Percentiles rank a stretch among this genome's conserved stretches.
Evolutionary conservation across 2,113 vertebrate genomes (phyloP).

Genomic region (Rhinopithecus roxellana): DNA sequence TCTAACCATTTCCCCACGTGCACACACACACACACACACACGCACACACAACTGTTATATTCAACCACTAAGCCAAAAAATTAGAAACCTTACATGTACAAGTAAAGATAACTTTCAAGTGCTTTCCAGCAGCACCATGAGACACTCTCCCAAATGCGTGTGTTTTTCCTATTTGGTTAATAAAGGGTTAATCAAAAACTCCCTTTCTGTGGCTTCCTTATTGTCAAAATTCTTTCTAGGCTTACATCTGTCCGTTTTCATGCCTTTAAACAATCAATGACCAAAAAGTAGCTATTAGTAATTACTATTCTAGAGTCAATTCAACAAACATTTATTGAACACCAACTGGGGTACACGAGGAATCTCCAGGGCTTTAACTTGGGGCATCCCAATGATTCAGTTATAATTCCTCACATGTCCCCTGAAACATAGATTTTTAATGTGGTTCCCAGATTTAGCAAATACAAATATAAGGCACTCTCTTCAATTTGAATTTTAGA

Average conservation of each 20-base stretch:
- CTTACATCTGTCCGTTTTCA: slow-evolving; percentile 38
- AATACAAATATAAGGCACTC: slow-evolving; percentile 1
- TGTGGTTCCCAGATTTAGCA: slow-evolving; percentile 3
- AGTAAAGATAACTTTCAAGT: slow-evolving; percentile 15
- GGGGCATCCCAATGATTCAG: background rate
- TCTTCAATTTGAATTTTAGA: slow-evolving; percentile 1
- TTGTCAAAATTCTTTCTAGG: slow-evolving; percentile 60
- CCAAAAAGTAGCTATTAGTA: slow-evolving; percentile 60
- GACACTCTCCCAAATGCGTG: background rate
- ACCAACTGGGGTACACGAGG: slow-evolving; percentile 31
- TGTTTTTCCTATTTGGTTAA: slow-evolving; percentile 33
- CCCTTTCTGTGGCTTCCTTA: slow-evolving; percentile 42
- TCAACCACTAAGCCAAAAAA: slow-evolving; percentile 22
- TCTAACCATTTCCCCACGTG: background rate
- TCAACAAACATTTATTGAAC: slow-evolving; percentile 69
- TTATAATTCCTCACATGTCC: background rate
- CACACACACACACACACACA: too few species aligned
- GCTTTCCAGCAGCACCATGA: background rate
- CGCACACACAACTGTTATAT: background rate
- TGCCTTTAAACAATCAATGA: slow-evolving; percentile 50
- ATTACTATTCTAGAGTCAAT: slow-evolving; percentile 46
- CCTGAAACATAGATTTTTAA: slow-evolving; percentile 28
- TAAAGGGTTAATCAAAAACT: slow-evolving; percentile 59
- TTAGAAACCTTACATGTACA: background rate
- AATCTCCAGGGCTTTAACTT: slow-evolving; percentile 37